A percentile compares a stretch with the other conserved stretches of the same genome.
Conservation (phyloP, 2,113 vertebrate species). For the Regulus satrapa region DNA sequence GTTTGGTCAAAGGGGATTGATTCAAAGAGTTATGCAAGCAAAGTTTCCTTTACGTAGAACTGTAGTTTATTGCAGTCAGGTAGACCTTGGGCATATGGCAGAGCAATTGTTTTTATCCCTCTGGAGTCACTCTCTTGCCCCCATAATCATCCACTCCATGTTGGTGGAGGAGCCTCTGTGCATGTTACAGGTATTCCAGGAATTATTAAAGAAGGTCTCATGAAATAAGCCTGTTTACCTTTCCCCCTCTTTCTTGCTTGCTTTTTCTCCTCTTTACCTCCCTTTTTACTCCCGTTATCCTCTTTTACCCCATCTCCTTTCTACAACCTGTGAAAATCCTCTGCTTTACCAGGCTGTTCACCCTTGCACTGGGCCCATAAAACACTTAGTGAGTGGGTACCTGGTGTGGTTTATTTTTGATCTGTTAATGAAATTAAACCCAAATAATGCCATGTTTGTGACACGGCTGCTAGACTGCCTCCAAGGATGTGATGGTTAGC, state of each 20-base stretch:
- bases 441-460: not conserved
- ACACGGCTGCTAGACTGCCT: not conserved
- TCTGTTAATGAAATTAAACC: not conserved
- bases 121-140: not conserved
- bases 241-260: not conserved
- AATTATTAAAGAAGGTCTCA: not conserved
- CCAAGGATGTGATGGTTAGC: not conserved
- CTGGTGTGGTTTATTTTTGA: not conserved
- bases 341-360: not conserved
- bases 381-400: not conserved
- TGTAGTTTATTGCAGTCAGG: not conserved
- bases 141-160: not conserved
- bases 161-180: not conserved
- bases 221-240: not conserved
- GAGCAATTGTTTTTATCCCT: not conserved
- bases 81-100: not conserved
- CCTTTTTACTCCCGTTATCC: not conserved
- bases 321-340: fast-evolving
- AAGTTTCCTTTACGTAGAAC: not conserved
- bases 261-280: not conserved
- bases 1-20: not conserved
- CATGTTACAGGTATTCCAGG: not conserved
- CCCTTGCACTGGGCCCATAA: not conserved
- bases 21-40: not conserved
- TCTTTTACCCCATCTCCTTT: not conserved